A percentile compares a stretch with the other conserved stretches of the same genome.
Evolutionary conservation across 2,113 vertebrate genomes (phyloP).

Genomic region (Emydocephalus ijimae): DNA sequence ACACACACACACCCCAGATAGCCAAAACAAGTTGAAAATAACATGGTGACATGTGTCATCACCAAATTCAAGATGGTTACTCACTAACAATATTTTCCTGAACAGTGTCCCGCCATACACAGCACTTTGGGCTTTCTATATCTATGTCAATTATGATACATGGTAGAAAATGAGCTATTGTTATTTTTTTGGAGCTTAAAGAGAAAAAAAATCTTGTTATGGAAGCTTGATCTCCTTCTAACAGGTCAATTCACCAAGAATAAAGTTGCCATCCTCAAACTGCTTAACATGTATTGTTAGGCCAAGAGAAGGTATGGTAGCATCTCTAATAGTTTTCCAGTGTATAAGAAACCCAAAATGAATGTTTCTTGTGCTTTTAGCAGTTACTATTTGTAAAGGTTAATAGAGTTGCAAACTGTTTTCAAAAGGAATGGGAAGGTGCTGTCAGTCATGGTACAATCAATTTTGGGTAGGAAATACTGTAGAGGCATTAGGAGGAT

Average conservation of each 20-base stretch:
- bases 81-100: background rate
- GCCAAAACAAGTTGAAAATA: background rate
- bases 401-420: background rate
- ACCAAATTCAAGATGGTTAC: background rate
- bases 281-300: background rate
- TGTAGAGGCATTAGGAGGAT: background rate
- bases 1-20: background rate
- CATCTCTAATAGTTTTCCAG: background rate
- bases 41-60: background rate
- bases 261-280: background rate
- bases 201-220: background rate
- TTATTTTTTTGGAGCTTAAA: background rate
- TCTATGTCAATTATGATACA: background rate
- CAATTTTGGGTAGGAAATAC: accelerated
- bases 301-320: background rate
- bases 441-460: accelerated
- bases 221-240: background rate
- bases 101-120: background rate
- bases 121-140: background rate
- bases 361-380: background rate
- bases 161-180: background rate
- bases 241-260: background rate
- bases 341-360: accelerated
- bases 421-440: background rate
- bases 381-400: background rate